Evolutionary conservation across 2,888 invertebrate genomes (phyloP).

Genomic region (Himalopsyche tibetana): DNA sequence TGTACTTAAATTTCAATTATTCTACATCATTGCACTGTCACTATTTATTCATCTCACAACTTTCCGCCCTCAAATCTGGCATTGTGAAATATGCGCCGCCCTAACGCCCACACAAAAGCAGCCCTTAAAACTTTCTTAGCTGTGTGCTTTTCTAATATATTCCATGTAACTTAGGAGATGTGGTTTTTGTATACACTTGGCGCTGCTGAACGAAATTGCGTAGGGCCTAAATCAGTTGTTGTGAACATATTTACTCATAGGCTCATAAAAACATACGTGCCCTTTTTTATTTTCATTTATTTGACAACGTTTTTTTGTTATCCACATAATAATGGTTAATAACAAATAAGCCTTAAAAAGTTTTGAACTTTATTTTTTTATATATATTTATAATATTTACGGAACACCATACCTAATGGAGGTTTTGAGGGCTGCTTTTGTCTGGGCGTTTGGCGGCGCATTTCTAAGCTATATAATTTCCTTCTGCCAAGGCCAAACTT

Average conservation of each 20-base stretch:
- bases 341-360: too few species aligned
- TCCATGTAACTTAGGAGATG: slow-evolving; percentile 30
- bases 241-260: background rate
- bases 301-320: too few species aligned
- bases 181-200: slow-evolving; percentile 30
- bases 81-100: slow-evolving; percentile 22
- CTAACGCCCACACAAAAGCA: slow-evolving; percentile 14
- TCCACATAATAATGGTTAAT: too few species aligned
- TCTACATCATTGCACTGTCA: slow-evolving; percentile 10
- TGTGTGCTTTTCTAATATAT: slow-evolving; percentile 34
- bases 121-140: slow-evolving; percentile 34
- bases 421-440: too few species aligned
- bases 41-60: slow-evolving; percentile 22
- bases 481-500: too few species aligned
- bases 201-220: slow-evolving; percentile 7
- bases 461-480: too few species aligned
- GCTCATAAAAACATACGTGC: too few species aligned
- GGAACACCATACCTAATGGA: too few species aligned
- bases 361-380: too few species aligned
- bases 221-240: background rate
- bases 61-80: slow-evolving; percentile 9
- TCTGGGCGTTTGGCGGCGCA: too few species aligned
- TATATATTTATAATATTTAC: too few species aligned
- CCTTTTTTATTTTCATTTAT: too few species aligned
- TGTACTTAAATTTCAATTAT: slow-evolving; percentile 9